Conservation (phyloP, 2,113 vertebrate genomes). For the Pelusios castaneus region DNA sequence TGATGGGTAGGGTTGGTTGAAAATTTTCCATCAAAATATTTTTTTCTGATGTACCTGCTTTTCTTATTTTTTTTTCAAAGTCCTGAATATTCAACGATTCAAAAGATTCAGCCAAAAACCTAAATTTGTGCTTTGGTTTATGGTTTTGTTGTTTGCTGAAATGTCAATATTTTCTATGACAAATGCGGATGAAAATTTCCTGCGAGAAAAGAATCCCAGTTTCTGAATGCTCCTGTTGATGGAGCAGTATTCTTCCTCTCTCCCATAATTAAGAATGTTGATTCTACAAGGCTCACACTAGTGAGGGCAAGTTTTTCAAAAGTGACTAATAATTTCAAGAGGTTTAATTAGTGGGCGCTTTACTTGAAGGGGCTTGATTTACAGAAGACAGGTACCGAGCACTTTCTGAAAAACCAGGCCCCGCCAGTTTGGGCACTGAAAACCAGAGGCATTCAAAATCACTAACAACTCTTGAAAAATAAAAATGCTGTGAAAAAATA, state of each 20-base stretch:
- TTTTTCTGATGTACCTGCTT: not conserved
- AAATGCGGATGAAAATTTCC: not conserved
- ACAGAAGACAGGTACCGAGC: fast-evolving
- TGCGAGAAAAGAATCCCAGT: not conserved
- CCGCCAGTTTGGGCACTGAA: fast-evolving
- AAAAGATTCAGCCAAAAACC: not conserved
- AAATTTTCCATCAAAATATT: not conserved
- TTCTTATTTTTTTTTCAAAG: not conserved
- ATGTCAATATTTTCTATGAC: too few species aligned
- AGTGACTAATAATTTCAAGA: not conserved
- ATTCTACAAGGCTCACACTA: not conserved
- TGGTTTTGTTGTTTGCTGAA: not conserved
- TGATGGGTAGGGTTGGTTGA: not conserved
- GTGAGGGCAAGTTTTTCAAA: not conserved
- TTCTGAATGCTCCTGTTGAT: not conserved
- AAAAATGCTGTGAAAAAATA: not conserved
- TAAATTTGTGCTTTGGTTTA: not conserved
- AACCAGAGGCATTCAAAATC: not conserved
- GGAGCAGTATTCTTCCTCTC: not conserved
- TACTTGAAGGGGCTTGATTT: not conserved
- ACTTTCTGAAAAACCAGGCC: not conserved
- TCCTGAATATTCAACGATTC: not conserved
- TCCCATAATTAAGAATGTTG: not conserved
- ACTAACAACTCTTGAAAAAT: not conserved
- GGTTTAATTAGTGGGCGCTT: fast-evolving